phyloP scores from a whole-genome alignment of 1,140 invertebrate genomes.

The roundworm (Caenorhabditis elegans) region WBcel235 BX284602.5:7682501-7683000 shows the following conservation, averaged over 20 bases:
- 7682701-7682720: background rate
- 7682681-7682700: background rate
- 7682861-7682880: background rate
- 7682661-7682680: conserved; percentile 11
- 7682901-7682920: background rate
- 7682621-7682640: conserved; percentile 31
- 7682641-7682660: conserved; percentile 35
- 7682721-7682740: background rate
- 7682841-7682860: background rate
- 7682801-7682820: background rate
- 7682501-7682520: conserved; percentile 31
- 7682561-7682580: background rate
- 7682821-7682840: background rate
- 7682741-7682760: background rate
- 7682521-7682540: conserved; percentile 42
- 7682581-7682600: conserved; percentile 41
- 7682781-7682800: conserved; percentile 6
- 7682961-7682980: conserved; percentile 15
- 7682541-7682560: background rate
- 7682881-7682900: background rate
- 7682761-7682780: background rate
- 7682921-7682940: background rate
- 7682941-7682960: background rate
- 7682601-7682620: conserved; percentile 44
- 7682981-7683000: conserved; percentile 5